Base-by-base conservation (phyloP, 2,888 invertebrate species). In the Agrochola circellaris region DNA sequence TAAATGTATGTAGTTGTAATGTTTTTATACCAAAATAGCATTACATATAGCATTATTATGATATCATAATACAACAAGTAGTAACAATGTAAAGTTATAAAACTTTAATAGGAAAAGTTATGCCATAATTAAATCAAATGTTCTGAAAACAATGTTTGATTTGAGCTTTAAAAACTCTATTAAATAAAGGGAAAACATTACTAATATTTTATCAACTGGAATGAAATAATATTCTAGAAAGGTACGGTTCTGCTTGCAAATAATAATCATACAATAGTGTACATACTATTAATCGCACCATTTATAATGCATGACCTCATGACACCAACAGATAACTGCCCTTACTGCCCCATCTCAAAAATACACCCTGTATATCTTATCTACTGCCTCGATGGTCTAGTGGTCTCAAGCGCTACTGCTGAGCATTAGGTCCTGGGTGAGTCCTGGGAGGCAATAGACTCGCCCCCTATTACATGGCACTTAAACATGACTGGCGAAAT, bases 221-320 rank as follows among this genome's bases (percentile, higher is more conserved):
- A 54, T 42, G 4, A 56, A 51, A 58, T 51, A 23, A 26, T 56
- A 6, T 65, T 51, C 26, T 38, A 30, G 17, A 65, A 34, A 26
- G 15, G 7, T 34, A 26, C 20, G 17, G 38, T 17, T 75, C 30
- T n/a, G 3, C n/a, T 56, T 11, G 20, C 30, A 62, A 45, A 66
- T 15, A 34, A 23, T 58, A 8, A 20, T 38, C 26, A 23, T 13
- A 67, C 8, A 30, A 45, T 45, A 30, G 9, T 72, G 20, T 13
- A n/a, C 20, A 30, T 26, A 38, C 17, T 51, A n/a, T 62, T 54
- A 60, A 62, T 64, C 54, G 72, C 30, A 20, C 26, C n/a, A 38
- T 58, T 26, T 23, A 26, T 26, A 56, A 54, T 60, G 54, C 17
- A 77, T 77, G 77, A 77, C 48, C 54, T 82, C 60, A 81, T 65